Conservation (phyloP, 2,797 vertebrate genomes). For the Fundulus diaphanus region DNA sequence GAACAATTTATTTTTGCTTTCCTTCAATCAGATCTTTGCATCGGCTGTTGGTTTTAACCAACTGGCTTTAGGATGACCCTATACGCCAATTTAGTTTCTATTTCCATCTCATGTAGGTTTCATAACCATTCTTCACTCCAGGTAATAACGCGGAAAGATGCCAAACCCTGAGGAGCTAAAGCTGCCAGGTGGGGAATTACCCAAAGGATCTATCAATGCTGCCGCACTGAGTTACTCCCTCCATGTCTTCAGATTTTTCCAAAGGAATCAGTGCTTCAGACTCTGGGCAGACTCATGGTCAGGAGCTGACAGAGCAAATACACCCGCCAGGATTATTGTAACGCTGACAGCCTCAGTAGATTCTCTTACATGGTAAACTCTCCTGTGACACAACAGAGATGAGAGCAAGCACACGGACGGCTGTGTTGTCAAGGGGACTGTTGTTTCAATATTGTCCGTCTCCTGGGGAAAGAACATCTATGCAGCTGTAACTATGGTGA, state of each 20-base stretch:
- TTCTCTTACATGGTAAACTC: conserved; percentile 57
- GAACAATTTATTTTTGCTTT: conserved; percentile 25
- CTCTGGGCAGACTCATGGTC: conserved; percentile 29
- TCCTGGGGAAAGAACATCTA: conserved; percentile 65
- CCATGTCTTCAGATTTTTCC: conserved; percentile 55
- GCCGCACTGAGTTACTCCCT: conserved; percentile 42
- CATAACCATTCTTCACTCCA: conserved; percentile 45
- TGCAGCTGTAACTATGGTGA: conserved; percentile 70
- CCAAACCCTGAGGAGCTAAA: conserved; percentile 37
- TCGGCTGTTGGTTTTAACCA: conserved; percentile 19
- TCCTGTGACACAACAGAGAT: conserved; percentile 32
- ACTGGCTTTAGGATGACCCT: conserved; percentile 35
- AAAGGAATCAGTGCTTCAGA: conserved; percentile 48
- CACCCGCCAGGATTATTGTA: conserved; percentile 56
- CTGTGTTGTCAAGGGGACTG: conserved; percentile 61
- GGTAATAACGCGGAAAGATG: conserved; percentile 48
- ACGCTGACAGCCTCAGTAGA: conserved; percentile 56
- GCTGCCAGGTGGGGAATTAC: conserved; percentile 27
- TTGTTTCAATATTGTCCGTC: conserved; percentile 77
- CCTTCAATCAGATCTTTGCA: conserved; percentile 19
- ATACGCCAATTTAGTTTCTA: conserved; percentile 35
- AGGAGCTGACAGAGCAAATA: conserved; percentile 45
- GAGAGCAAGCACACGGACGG: conserved; percentile 18
- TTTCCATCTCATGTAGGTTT: conserved; percentile 51
- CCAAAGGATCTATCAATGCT: conserved; percentile 15